Evolutionary conservation across 2,113 vertebrate species (phyloP), one percentile per base, ranked within the genome.

Genomic region (Bucco capensis): DNA sequence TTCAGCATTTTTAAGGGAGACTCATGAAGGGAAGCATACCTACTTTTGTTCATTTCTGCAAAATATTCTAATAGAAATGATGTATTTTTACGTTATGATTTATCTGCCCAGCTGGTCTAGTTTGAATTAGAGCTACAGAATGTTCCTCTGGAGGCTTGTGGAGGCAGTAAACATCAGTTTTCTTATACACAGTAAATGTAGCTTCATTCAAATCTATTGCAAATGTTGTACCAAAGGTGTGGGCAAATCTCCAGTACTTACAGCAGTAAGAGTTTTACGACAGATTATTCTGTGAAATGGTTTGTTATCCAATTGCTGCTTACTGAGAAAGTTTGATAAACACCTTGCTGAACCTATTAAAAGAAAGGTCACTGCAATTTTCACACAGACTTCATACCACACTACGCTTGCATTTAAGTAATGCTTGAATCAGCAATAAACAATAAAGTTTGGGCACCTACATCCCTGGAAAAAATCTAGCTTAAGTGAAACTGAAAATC

Each of bases 51-150:
- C 51, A 83, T 95, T 97, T 96, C 88, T 86, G 72, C 83, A 89
- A 96, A 94, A 96, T 95, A 94, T 95, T 96, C 91, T 91, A 90
- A 94, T 84, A 89, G 83, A 80, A 85, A 84, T 83, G 8, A 95
- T 95, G 57, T 35, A 95, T 94, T 86, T 96, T 95, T 88, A 90
- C 83, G 82, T 91, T 83, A 95, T 85, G 83, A 97, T 97, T 94
- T 96, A 96, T 95, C 80, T 95, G 64, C 73, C 90, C 95, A 97
- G 82, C 89, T 97, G 95, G 94, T 93, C 66, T 83, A 89, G 74
- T 92, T 94, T 97, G 96, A 96, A 97, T 96, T 96, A 92, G 96
- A 96, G 87, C 61, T 53, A 60, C 46, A 80, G 79, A 88, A 96
- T 93, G 60, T 93, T 94, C 94, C 93, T 94, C 77, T 66, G 67